Evolutionary conservation across 2,888 invertebrate species (phyloP).

Genomic region (Drosophila ochracea): DNA sequence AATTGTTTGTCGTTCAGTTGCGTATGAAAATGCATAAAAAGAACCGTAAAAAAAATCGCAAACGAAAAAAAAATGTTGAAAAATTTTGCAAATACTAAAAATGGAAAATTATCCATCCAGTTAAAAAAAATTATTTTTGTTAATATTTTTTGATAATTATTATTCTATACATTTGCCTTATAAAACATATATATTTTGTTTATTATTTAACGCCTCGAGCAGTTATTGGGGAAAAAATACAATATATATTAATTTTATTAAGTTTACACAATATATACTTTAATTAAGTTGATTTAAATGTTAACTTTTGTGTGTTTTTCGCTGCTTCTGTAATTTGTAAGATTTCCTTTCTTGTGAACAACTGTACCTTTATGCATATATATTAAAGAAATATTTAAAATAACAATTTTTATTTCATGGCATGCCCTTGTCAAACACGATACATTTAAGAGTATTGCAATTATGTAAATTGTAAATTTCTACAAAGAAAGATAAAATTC

Average conservation of each 20-base stretch:
- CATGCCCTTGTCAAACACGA: not conserved
- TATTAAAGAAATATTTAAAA: constrained; percentile 71
- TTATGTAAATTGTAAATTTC: not conserved
- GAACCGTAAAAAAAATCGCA: constrained; percentile 35
- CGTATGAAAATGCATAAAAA: constrained; percentile 53
- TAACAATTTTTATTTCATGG: constrained; percentile 9
- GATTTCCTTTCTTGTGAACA: constrained; percentile 82
- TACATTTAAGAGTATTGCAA: not conserved
- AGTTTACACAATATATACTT: constrained; percentile 66
- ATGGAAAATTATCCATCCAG: constrained; percentile 76
- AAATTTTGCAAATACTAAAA: constrained; percentile 58
- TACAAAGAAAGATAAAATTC: constrained; percentile 28
- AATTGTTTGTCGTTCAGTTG: constrained; percentile 49
- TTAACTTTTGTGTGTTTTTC: constrained; percentile 74
- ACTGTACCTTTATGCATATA: constrained; percentile 81
- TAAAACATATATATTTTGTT: constrained; percentile 53
- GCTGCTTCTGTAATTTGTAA: constrained; percentile 78
- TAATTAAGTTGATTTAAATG: constrained; percentile 76
- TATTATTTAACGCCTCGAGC: constrained; percentile 71
- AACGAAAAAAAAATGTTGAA: constrained; percentile 47
- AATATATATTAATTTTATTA: constrained; percentile 75
- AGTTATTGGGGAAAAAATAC: constrained; percentile 66
- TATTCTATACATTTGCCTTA: constrained; percentile 70
- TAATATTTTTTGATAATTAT: constrained; percentile 74
- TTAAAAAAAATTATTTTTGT: constrained; percentile 66